A percentile compares a stretch with the other conserved stretches of the same genome.
Conservation (phyloP, 2,888 invertebrate genomes). For the Eucriotettix oculatus region DNA sequence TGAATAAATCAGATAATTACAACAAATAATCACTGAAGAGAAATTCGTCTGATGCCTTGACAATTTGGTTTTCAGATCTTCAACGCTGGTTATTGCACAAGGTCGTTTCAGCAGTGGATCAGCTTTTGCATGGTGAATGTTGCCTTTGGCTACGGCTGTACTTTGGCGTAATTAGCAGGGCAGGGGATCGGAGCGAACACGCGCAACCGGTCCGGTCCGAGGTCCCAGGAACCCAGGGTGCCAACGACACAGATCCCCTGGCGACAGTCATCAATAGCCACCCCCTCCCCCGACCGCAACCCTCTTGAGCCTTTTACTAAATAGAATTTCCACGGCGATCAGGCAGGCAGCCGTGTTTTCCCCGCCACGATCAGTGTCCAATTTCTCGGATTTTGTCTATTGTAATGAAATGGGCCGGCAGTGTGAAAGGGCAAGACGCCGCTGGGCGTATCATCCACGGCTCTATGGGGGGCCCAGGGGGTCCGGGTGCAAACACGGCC, state of each 20-base stretch:
- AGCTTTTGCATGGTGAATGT: no score
- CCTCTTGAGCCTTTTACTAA: background rate
- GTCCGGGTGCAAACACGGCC: background rate
- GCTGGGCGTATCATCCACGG: background rate
- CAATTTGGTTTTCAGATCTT: no score
- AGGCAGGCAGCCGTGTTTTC: background rate
- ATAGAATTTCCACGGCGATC: background rate
- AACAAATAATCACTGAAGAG: no score
- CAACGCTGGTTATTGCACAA: no score
- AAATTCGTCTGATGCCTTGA: no score
- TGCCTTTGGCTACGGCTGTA: no score
- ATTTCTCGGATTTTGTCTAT: slow-evolving; percentile 8
- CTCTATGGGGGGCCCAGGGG: background rate
- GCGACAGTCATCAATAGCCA: background rate
- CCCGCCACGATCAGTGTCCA: slow-evolving; percentile 6
- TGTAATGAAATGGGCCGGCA: slow-evolving; percentile 7
- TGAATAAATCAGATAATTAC: no score
- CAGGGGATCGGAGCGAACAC: no score
- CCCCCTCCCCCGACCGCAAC: background rate
- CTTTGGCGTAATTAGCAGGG: no score
- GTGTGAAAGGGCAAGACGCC: background rate
- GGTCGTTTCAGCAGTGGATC: no score
- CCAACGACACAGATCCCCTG: background rate
- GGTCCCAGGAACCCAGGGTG: no score
- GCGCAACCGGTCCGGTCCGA: no score